A percentile compares a stretch with the other conserved stretches of the same genome.
phyloP scores from a whole-genome alignment of 2,888 invertebrate genomes.

The Phaonia tiefii region DNA sequence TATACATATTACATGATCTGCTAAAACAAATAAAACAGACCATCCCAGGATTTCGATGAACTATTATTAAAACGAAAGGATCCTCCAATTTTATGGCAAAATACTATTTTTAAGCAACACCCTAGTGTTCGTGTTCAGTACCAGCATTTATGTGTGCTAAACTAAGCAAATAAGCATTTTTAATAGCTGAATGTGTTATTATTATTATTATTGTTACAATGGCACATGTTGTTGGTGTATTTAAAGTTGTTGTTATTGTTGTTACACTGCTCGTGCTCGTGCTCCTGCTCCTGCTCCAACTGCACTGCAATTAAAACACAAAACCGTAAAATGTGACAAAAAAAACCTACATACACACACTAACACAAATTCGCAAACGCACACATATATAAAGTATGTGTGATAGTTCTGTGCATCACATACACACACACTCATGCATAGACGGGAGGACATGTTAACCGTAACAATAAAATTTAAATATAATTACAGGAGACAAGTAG shows the following conservation, averaged over 20 bases:
- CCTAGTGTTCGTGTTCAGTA: slow-evolving; percentile 35
- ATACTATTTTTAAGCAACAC: slow-evolving; percentile 2
- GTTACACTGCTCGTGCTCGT: slow-evolving; percentile 21
- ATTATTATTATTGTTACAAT: slow-evolving; percentile 34
- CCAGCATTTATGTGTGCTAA: slow-evolving; percentile 41
- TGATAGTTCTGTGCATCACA: not conserved
- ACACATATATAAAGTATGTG: slow-evolving; percentile 15
- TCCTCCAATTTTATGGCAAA: too few relatives aligned
- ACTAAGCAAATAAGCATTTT: slow-evolving; percentile 51
- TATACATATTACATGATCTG: too few relatives aligned
- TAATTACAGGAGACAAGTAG: slow-evolving; percentile 70
- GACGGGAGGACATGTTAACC: not conserved
- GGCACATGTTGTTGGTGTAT: slow-evolving; percentile 22
- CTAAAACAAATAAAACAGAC: too few relatives aligned
- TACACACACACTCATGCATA: slow-evolving; percentile 9
- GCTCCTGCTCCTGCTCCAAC: slow-evolving; percentile 35
- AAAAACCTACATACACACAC: not conserved
- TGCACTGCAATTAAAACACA: slow-evolving; percentile 62
- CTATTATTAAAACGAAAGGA: too few relatives aligned
- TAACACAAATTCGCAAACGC: slow-evolving; percentile 15
- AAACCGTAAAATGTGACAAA: slow-evolving; percentile 59
- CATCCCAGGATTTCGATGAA: too few relatives aligned
- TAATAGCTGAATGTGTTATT: slow-evolving; percentile 51
- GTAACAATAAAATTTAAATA: slow-evolving; percentile 69
- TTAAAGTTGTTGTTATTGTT: too few relatives aligned